Evolutionary conservation across 2,113 vertebrate genomes (phyloP), one percentile per base, ranked within the genome.

Genomic region (Leiothrix lutea): DNA sequence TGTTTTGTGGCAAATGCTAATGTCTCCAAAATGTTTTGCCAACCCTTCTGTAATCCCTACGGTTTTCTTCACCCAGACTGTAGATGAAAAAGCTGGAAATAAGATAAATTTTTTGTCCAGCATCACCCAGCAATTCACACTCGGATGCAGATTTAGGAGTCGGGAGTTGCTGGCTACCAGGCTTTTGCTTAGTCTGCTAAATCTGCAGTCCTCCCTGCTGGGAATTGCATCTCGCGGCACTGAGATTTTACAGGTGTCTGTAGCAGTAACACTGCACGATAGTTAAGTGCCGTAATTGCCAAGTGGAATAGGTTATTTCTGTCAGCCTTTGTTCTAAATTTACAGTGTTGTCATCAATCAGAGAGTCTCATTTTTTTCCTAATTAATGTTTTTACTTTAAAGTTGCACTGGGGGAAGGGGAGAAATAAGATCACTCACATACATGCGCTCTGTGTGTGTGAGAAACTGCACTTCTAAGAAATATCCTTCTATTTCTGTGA

Each of bases 281-380:
- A 78, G 85, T 90, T 48, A 78, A 94, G 90, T 65, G 83, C 82
- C 0, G 2, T 84, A 92, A 93, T 91, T 90, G 90, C 82, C 88
- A 61, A 92, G 87, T 56, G 80, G 65, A 92, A 85, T 66, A 90
- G 94, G 69, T 94, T 92, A 53, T 95, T 90, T 88, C 85, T 93
- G 88, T 61, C 92, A 92, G 94, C 82, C 93, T 96, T 96, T 97
- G 96, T 96, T 96, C 80, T 88, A 67, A 80, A 92, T 96, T 93
- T 93, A 67, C 71, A 60, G 71, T 74, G 42, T 81, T 95, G 61
- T 93, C 92, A 75, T 88, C 85, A 56, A 47, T 78, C 86, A 83
- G 54, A 48, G 33, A 2, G 4, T 40, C 85, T 71, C 51, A 3
- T 40, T 44, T 93, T 93, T 40, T 77, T 61, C 12, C 75, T 79